Evolutionary conservation across 2,113 vertebrate species (phyloP), one percentile per base, ranked within the genome.

Genomic region (Sigmodon hispidus): DNA sequence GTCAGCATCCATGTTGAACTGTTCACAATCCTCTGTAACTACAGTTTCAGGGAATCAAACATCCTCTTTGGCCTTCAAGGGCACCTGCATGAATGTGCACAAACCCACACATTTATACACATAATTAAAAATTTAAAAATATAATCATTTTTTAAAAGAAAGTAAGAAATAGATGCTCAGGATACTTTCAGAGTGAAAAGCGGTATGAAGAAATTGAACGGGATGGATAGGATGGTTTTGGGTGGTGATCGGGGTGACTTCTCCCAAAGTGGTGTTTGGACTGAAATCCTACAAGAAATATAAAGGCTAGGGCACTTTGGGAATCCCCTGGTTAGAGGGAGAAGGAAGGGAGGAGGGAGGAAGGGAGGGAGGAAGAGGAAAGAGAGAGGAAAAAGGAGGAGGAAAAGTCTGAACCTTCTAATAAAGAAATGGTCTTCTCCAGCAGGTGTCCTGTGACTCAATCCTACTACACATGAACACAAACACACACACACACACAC

Each of bases 401-500:
- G 31, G 40, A 34, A 19, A 29, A 87, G 12, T 24, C 34, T 29
- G 67, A 26, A 45, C 45, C 26, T 63, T 15, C 2, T 69, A 17
- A 43, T 90, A 40, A 91, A 87, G 43, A 86, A 61, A 85, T 24
- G 21, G 40, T 75, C 61, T 45, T 94, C 17, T 34, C 29, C 79
- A 40, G 9, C n/a, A 52, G 36, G 75, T 17, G 21, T 92, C 75
- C 43, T 7, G 22, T 65, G 67, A 69, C 7, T 26, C 40, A 12
- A 7, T 40, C 13, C 15, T 59, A 22, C 17, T 61, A 22, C 2
- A 1, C 2, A 10, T 4, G 19, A 21, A 4, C 40, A 2, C 11
- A 0, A 31, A 29, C 4, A 7, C 24, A 72, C 4, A 11, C 16
- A 31, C 13, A 3, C 0, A 5, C 7, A 4, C 2, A 1, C 6